Evolutionary conservation across 2,113 vertebrate genomes (phyloP), one percentile per base, ranked within the genome.

Genomic region (Conger conger): DNA sequence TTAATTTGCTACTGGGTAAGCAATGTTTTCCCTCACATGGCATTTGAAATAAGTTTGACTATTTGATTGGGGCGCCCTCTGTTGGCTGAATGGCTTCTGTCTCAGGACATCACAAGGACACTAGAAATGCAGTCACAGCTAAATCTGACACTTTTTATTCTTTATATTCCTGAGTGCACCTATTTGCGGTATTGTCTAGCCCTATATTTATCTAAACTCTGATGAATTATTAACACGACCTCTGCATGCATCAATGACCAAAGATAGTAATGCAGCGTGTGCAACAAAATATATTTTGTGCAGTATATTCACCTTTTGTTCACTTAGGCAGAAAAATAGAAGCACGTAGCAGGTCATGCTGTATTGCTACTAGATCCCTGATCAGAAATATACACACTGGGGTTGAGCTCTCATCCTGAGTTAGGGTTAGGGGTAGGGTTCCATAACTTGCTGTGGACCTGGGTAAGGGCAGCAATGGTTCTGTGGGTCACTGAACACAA

Each of bases 51-150:
- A 53, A 7, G 50, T 33, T 73, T 23, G 83, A 15, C 68, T 20
- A n/a, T 84, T 84, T 84, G 83, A 84, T 42, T 40, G 38, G 76
- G 80, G 76, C 13, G 83, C 83, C 83, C 76, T 60, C 83, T 84
- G 83, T 54, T 84, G 83, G 83, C 23, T 11, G 77, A 20, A 79
- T 40, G 23, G 77, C 17, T n/a, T 36, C 0, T 36, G 8, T 11
- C 50, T 60, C 54, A n/a, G 68, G 68, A 73, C 38, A 27, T 54
- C 23, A 42, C 16, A 82, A 73, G 82, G 82, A 79, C 77, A 83
- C n/a, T 30, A 1, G 30, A 50, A 33, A 38, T 60, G 45, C n/a
- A 38, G 36, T 27, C 15, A 38, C 76, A 36, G 76, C 76, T 18
- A 78, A 78, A 38, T 36, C 76, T 15, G 33, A 78, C 76, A 78